phyloP scores from a whole-genome alignment of 2,113 vertebrate genomes.

The Macheiramphus alcinus region DNA sequence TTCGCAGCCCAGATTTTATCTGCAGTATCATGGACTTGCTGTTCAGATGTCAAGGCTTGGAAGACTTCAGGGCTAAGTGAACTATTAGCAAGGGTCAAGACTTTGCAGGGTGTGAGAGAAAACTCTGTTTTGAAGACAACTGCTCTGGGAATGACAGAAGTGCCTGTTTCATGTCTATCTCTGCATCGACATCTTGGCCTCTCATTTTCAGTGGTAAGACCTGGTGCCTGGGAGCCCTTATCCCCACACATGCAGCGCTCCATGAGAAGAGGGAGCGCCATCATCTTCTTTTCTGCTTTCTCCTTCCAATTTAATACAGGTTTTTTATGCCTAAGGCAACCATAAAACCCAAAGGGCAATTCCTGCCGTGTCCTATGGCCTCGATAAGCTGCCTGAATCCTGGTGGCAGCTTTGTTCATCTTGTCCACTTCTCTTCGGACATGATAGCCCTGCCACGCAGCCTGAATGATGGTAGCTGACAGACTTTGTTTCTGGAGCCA shows the following conservation, averaged over 20 bases:
- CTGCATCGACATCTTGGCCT: not conserved
- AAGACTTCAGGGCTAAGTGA: not conserved
- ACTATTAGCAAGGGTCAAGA: not conserved
- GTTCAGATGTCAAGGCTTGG: not conserved
- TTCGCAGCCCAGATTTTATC: not conserved
- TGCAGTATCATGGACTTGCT: not conserved
- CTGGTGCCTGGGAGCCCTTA: not conserved
- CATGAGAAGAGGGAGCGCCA: not conserved
- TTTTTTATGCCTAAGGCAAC: not conserved
- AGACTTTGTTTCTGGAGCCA: not conserved
- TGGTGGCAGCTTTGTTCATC: not conserved
- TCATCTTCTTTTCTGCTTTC: not conserved
- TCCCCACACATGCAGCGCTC: rapidly evolving
- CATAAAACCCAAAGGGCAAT: not conserved
- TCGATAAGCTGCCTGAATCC: not conserved
- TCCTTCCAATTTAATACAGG: not conserved
- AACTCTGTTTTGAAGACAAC: not conserved
- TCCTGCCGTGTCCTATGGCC: not conserved
- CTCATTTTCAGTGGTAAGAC: not conserved
- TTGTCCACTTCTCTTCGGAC: not conserved
- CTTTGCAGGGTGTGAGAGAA: not conserved
- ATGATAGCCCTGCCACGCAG: not conserved
- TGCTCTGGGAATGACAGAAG: not conserved
- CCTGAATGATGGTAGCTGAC: not conserved
- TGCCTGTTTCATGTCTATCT: not conserved